Conservation (phyloP, 1,140 invertebrate species). For the Drosophila sulfurigaster region DNA sequence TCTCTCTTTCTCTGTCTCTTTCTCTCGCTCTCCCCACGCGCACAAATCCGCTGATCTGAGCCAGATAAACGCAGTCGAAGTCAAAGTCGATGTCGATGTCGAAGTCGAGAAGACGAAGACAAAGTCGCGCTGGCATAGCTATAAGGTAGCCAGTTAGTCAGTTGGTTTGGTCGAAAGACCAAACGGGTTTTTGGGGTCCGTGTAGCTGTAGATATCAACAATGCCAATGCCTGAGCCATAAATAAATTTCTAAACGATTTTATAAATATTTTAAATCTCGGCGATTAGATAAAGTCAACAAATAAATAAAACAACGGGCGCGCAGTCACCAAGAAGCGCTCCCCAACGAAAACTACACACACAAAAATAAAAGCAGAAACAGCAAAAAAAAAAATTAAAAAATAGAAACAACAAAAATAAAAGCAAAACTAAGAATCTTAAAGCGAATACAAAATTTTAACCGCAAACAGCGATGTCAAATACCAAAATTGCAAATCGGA, state of each 20-base stretch:
- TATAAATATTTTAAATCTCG: constrained; percentile 84
- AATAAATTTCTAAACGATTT: constrained; percentile 84
- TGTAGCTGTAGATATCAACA: constrained; percentile 68
- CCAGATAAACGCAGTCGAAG: constrained; percentile 61
- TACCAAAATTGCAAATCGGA: constrained; percentile 19
- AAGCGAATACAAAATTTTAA: constrained; percentile 34
- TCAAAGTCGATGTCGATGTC: constrained; percentile 3
- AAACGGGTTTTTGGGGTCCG: constrained; percentile 62
- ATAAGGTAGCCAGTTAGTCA: constrained; percentile 55
- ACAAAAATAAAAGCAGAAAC: constrained; percentile 23
- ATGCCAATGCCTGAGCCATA: constrained; percentile 77
- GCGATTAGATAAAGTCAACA: constrained; percentile 84
- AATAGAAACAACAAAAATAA: constrained; percentile 27
- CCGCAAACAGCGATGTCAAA: neutral
- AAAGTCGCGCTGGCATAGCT: constrained; percentile 22
- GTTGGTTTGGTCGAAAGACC: constrained; percentile 27
- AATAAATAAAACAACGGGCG: constrained; percentile 81
- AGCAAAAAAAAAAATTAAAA: constrained; percentile 13
- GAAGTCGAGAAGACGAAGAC: constrained; percentile 19
- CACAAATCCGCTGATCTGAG: constrained; percentile 71
- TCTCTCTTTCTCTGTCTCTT: constrained; percentile 7
- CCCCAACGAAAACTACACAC: constrained; percentile 40
- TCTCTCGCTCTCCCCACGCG: constrained; percentile 28
- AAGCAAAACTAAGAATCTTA: constrained; percentile 31
- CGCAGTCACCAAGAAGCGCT: constrained; percentile 38